Evolutionary conservation across 2,888 invertebrate species (phyloP).

Genomic region (Ectropis crepuscularia): DNA sequence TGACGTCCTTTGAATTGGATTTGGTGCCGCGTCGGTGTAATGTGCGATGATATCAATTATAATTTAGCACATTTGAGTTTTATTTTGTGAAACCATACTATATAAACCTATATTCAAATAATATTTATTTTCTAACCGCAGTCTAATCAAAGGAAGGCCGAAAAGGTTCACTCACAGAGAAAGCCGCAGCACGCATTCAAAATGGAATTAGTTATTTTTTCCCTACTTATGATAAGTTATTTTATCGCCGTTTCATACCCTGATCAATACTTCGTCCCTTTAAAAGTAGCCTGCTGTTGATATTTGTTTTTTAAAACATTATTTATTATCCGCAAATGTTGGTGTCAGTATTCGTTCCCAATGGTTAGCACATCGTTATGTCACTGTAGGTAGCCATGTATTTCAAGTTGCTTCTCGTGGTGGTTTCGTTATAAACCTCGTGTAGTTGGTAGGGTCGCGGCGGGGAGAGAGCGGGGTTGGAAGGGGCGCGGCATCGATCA

Average conservation of each 20-base stretch:
- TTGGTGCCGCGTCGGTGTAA: too few species aligned
- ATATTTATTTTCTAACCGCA: conserved; percentile 1
- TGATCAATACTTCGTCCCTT: conserved; percentile 9
- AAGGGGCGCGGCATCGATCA: conserved; percentile 1
- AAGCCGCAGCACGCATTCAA: background rate
- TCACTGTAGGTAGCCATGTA: too few species aligned
- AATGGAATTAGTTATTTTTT: conserved; percentile 1
- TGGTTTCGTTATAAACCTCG: background rate
- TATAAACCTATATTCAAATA: conserved; percentile 3
- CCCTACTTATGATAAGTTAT: conserved; percentile 7
- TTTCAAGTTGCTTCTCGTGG: too few species aligned
- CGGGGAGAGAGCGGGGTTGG: background rate
- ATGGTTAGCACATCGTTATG: too few species aligned
- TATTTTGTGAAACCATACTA: conserved; percentile 1
- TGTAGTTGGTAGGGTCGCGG: background rate
- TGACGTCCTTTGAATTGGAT: too few species aligned
- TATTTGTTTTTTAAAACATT: too few species aligned
- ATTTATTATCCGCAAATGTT: too few species aligned
- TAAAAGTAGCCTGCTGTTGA: background rate
- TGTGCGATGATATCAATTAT: too few species aligned
- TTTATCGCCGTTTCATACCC: background rate
- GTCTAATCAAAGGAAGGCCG: conserved; percentile 2
- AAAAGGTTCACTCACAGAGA: conserved; percentile 4
- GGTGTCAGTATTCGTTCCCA: too few species aligned
- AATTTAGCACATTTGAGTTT: conserved; percentile 6